phyloP scores from a whole-genome alignment of 2,113 vertebrate species.

The Ictalurus punctatus region DNA sequence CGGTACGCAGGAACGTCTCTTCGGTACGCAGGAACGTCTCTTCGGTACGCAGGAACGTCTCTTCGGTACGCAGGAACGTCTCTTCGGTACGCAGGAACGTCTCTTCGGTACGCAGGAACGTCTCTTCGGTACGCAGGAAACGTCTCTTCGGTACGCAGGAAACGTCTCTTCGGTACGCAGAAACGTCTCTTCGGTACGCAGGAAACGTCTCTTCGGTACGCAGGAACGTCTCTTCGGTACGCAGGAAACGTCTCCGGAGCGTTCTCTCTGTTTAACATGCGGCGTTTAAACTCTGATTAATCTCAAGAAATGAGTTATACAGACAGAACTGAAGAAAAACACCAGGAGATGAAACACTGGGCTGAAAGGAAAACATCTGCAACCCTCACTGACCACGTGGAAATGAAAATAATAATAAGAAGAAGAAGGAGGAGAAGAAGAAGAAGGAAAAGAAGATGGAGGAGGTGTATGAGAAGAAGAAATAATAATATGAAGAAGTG shows the following conservation, averaged over 20 bases:
- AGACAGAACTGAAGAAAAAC: constrained; percentile 64
- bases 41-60: too few relatives aligned
- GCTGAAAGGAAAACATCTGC: constrained; percentile 57
- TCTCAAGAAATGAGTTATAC: constrained; percentile 40
- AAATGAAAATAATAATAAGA: not conserved
- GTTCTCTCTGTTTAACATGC: constrained; percentile 54
- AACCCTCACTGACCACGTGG: not conserved
- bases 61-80: too few relatives aligned
- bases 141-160: too few relatives aligned
- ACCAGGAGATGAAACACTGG: constrained; percentile 65
- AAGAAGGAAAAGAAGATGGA: not conserved
- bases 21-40: too few relatives aligned
- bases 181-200: constrained; percentile 30
- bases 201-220: too few relatives aligned
- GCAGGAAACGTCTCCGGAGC: constrained; percentile 47
- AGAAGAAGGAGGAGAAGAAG: not conserved
- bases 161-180: too few relatives aligned
- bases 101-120: too few relatives aligned
- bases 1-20: too few relatives aligned
- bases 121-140: too few relatives aligned
- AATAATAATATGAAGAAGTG: not conserved
- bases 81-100: not conserved
- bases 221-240: too few relatives aligned
- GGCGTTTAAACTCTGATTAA: constrained; percentile 55
- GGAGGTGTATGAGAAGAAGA: too few relatives aligned